These are phyloP conservation scores for Trididemnum miniatum DNA, from an alignment of 23 tunicate genomes.

Conservation along the genomic window DNA sequence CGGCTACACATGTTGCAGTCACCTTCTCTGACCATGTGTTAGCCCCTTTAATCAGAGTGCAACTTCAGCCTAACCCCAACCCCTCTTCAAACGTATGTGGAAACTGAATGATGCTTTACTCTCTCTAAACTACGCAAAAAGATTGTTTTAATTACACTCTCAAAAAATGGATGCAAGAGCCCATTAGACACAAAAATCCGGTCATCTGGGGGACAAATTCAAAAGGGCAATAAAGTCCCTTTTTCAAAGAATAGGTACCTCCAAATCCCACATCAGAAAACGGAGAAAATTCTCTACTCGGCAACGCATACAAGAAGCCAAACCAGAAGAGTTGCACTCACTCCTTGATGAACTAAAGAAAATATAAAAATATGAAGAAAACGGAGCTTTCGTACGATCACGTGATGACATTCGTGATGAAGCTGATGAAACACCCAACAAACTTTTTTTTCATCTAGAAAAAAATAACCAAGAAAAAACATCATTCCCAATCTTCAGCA, in stretches of 20 bases:
- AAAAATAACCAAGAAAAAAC: neutral
- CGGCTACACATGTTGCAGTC: neutral
- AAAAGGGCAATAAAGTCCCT: neutral
- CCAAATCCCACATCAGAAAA: neutral
- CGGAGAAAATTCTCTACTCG: neutral
- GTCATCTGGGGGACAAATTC: constrained; percentile 8
- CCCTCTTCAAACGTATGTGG: neutral
- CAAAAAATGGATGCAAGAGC: neutral
- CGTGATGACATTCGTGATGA: neutral
- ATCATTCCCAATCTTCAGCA: neutral
- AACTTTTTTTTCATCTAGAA: neutral
- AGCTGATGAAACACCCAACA: neutral
- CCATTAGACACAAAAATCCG: neutral
- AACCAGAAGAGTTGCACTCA: neutral
- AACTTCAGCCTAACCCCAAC: neutral
- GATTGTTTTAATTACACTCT: neutral
- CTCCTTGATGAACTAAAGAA: neutral
- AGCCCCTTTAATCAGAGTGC: neutral
- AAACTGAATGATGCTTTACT: neutral
- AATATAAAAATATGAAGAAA: neutral
- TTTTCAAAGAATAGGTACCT: neutral
- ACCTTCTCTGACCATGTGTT: constrained; percentile 2
- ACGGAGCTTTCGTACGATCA: neutral
- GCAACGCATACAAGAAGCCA: neutral
- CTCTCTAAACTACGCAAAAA: neutral